These are phyloP conservation scores for Calameuta filiformis DNA, from an alignment of 2,888 invertebrate species.

Conservation along the genomic window DNA sequence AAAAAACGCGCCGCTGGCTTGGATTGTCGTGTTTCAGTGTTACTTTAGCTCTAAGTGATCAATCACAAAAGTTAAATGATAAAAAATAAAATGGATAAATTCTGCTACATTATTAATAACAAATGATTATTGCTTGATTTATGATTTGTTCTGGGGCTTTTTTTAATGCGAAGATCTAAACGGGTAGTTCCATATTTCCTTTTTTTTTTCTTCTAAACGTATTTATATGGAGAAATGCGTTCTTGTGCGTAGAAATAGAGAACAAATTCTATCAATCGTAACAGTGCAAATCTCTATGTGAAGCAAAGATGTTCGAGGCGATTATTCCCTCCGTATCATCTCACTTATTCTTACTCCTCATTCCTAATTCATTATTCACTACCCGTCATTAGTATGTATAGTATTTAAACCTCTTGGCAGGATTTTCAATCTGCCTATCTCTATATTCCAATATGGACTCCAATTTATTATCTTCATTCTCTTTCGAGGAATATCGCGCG, in stretches of 20 bases:
- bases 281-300: not conserved
- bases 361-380: not conserved
- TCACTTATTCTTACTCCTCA: not conserved
- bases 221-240: slow-evolving; percentile 16
- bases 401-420: not conserved
- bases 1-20: not conserved
- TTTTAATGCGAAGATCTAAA: slow-evolving; percentile 6
- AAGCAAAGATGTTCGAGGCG: not conserved
- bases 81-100: slow-evolving; percentile 12
- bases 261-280: not conserved
- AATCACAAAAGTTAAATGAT: slow-evolving; percentile 16
- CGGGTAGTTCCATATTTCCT: not conserved
- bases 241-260: slow-evolving; percentile 20
- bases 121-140: not conserved
- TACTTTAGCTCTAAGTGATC: not conserved
- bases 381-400: not conserved
- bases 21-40: slow-evolving; percentile 25
- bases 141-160: not conserved
- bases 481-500: slow-evolving; percentile 1
- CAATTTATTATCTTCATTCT: not conserved
- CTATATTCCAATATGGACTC: not conserved
- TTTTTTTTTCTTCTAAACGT: not conserved
- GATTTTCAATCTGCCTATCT: not conserved
- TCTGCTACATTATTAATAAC: not conserved
- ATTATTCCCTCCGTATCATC: not conserved